Base-by-base conservation (phyloP, 1,140 invertebrate genomes). In the Helicoverpa armigera region DNA sequence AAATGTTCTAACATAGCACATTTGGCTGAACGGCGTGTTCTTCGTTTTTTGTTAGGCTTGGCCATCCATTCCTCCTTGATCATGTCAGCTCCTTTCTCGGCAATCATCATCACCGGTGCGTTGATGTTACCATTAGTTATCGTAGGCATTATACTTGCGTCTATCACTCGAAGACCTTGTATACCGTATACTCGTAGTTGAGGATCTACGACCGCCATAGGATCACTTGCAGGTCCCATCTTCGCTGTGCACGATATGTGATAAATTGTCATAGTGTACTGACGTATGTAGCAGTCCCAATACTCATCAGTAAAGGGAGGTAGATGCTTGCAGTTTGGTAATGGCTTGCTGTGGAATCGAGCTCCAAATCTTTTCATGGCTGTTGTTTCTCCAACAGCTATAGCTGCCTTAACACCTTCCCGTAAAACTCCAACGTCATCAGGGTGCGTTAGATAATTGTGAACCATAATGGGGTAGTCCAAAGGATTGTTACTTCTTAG, bases 61-160 rank as follows among this genome's bases (percentile, higher is more conserved):
- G 83, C 79, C 2, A 96, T 83, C 97, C 97, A 98, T 51, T 97
- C 94, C 75, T 96, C 94, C 88, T 98, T 98, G 9, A 99, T 97
- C 89, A 99, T 89, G 94, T 99, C 98, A 0, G 98, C 96, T 0
- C 97, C 98, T 90, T 98, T 99, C 88, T 99, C 98, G 0, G 95
- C 98, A n/a, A 99, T 98, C 98, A 99, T 99, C 11, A 99, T 97
- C 0, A 97, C 96, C 0, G 98, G 97, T 0, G 98, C 97, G 83
- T 98, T 98, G 16, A 98, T 98, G 86, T 98, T 98, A 0, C 98
- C 98, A 88, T 96, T 98, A 0, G 97, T 97, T 1, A 98, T 97
- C 0, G 96, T 96, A 0, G 98, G 97, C 97, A 98, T 98, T 56
- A 98, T 97, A 16, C 97, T 97, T 0, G 97, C 97, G 85, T 98